Percentiles rank a stretch among this genome's conserved stretches.
These are phyloP conservation scores for Poecilia gillii DNA, from an alignment of 2,797 vertebrate species.

Conservation along the genomic window DNA sequence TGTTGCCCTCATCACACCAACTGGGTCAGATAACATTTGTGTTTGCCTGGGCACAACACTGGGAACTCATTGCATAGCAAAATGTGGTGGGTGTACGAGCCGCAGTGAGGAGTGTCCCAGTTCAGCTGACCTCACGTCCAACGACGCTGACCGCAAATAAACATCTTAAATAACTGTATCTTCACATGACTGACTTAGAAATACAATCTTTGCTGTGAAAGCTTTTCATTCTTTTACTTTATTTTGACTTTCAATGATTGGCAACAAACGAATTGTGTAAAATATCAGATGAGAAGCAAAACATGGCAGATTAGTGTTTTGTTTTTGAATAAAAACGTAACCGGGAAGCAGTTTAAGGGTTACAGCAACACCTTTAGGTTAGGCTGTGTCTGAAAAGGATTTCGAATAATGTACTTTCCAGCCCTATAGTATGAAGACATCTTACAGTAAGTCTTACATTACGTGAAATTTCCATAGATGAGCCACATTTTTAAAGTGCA, in stretches of 20 bases:
- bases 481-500: background rate
- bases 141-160: background rate
- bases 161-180: background rate
- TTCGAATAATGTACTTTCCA: no score
- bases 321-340: background rate
- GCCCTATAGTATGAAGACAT: background rate
- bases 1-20: conserved; percentile 30
- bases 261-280: no score
- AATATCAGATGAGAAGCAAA: background rate
- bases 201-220: background rate
- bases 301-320: background rate
- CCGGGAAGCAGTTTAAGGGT: background rate
- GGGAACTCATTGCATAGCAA: conserved; percentile 26
- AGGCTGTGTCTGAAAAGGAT: background rate
- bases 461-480: background rate
- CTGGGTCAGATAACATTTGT: conserved; percentile 40
- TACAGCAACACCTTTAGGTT: background rate
- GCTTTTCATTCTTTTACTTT: background rate
- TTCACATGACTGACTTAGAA: background rate
- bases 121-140: conserved; percentile 15
- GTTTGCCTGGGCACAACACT: conserved; percentile 9
- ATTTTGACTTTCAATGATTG: background rate
- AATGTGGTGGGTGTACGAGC: conserved; percentile 22
- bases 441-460: no score
- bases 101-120: conserved; percentile 34